Evolutionary conservation across 2,113 vertebrate genomes (phyloP), one percentile per base, ranked within the genome.

Genomic region (Neoarius graeffei): DNA sequence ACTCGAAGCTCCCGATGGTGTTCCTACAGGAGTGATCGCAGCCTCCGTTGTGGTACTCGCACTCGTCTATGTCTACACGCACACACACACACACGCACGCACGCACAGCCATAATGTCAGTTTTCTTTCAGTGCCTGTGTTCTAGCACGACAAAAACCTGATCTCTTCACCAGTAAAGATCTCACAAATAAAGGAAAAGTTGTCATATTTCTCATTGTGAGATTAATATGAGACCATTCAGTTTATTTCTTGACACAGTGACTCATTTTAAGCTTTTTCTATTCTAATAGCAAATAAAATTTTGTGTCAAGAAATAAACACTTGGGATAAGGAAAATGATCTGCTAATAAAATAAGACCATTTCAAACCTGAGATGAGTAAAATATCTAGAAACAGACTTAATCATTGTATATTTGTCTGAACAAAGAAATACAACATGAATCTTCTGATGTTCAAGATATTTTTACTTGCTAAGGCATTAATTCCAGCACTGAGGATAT

Each of bases 1-100:
- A 99, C 92, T 99, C 98, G 89, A 98, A 99, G 94, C 98, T 99
- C 92, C 98, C 98, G 84, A 99, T 96, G 20, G 97, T 98, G 95
- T 99, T 99, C 94, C 95, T 97, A 94, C 98, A 99, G 95, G 97
- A 98, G 90, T 99, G 98, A 89, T 98, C 96, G 19, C 98, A 99
- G 42, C 97, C 97, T 77, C 98, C 98, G 0, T 98, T 98, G 92
- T 92, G 95, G 85, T 93, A 94, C 91, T 97, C 97, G 86, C 98
- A 99, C 89, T 99, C 98, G 67, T 99, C 97, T 69, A 98, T 97
- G 94, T 99, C 98, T 99, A 94, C 50, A 92, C 94, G 66, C 13
- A 84, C 17, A 92, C 86, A 88, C 90, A 91, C 91, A 90, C 82
- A 84, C 62, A 87, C 15, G 92, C 85, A 88, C 90, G 91, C 90